Base-by-base conservation (phyloP, 2,797 vertebrate genomes). In the Notolepis coatsorum region DNA sequence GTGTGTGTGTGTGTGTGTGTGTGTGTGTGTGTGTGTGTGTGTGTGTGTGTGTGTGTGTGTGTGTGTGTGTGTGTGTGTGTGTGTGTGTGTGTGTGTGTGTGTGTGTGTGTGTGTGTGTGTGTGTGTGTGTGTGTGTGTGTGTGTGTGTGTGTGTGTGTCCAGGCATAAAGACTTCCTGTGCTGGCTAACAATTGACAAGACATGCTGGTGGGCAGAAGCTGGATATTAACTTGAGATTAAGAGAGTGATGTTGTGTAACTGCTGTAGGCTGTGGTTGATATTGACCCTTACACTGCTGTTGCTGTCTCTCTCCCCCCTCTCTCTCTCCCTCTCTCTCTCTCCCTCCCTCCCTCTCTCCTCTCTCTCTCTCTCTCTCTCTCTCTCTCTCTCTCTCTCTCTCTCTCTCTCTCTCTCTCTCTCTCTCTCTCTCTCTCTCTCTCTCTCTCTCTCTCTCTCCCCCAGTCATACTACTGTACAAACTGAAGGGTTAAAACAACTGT, bases 111-210 rank as follows among this genome's bases (percentile, higher is more conserved):
- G n/a, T n/a, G n/a, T n/a, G n/a, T n/a, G n/a, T n/a, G n/a, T n/a
- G n/a, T n/a, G n/a, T n/a, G n/a, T n/a, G n/a, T n/a, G n/a, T n/a
- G n/a, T n/a, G n/a, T n/a, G n/a, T n/a, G n/a, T n/a, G n/a, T n/a
- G n/a, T n/a, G n/a, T n/a, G n/a, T n/a, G n/a, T n/a, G n/a, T n/a
- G n/a, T n/a, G n/a, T n/a, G n/a, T n/a, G n/a, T n/a, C n/a, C n/a
- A n/a, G n/a, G n/a, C n/a, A n/a, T n/a, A n/a, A n/a, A n/a, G n/a
- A n/a, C 53, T 21, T 55, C 24, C 53, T 41, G 39, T 18, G 4
- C 12, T 55, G 10, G 25, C 53, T 42, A 55, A 55, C 24, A 13
- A 42, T 45, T 24, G 18, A 25, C 59, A 20, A 5, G 41, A 31
- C 45, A 42, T 15, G 15, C 17, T 25, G 5, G 13, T 25, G 5